Evolutionary conservation across 2,888 invertebrate genomes (phyloP).

Genomic region (Cremastobaeus sp.): DNA sequence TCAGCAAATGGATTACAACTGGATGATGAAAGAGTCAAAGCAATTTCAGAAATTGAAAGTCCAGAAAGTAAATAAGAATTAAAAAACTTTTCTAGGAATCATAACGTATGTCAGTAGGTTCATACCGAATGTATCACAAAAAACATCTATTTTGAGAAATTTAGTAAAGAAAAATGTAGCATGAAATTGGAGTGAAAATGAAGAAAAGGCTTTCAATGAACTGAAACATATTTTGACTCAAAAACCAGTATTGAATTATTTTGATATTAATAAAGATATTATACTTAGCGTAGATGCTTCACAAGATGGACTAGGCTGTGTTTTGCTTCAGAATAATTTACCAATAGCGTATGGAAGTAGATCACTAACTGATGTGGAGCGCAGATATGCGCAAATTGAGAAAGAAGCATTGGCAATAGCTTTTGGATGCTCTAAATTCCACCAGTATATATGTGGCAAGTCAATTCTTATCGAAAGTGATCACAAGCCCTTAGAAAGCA

Average conservation of each 20-base stretch:
- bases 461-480: too few species aligned
- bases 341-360: constrained; percentile 71
- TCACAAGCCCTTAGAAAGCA: constrained; percentile 68
- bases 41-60: constrained; percentile 39
- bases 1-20: constrained; percentile 45
- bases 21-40: constrained; percentile 20
- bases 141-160: constrained; percentile 27
- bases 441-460: too few species aligned
- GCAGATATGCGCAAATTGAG: constrained; percentile 63
- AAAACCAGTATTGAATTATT: constrained; percentile 65
- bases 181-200: constrained; percentile 47
- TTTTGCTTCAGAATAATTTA: constrained; percentile 69
- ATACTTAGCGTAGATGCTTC: constrained; percentile 61
- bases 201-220: constrained; percentile 34
- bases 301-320: constrained; percentile 68
- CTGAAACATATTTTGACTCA: constrained; percentile 48
- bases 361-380: not conserved
- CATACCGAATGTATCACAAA: constrained; percentile 41
- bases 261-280: constrained; percentile 64
- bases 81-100: constrained; percentile 47
- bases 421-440: too few species aligned
- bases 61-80: constrained; percentile 48
- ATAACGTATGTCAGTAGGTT: constrained; percentile 45
- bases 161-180: constrained; percentile 14
- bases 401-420: not conserved